Conservation (phyloP, 2,113 vertebrate genomes). For the Engystomops pustulosus region DNA sequence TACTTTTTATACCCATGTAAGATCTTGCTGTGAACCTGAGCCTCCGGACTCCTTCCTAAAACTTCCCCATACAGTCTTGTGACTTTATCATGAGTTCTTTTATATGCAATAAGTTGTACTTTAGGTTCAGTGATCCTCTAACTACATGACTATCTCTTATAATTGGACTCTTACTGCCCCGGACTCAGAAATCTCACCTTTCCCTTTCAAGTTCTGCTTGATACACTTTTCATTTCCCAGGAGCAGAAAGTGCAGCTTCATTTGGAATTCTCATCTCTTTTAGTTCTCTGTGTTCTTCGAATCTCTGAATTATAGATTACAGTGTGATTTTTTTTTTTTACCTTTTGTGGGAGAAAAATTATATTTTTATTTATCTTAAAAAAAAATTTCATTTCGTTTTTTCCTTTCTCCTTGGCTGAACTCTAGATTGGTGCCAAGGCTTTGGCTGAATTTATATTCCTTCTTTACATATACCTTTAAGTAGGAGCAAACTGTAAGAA, state of each 20-base stretch:
- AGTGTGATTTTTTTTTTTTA: conserved; percentile 39
- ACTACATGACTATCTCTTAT: conserved; percentile 1
- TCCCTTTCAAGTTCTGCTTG: conserved; percentile 36
- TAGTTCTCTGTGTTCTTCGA: conserved; percentile 49
- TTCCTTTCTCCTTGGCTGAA: neutral
- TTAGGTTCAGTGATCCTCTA: conserved; percentile 34
- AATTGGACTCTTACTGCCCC: conserved; percentile 47
- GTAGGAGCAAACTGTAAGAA: neutral
- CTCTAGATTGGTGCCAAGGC: no score
- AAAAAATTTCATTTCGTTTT: conserved; percentile 15
- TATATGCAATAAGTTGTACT: conserved; percentile 1
- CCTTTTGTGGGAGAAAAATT: neutral
- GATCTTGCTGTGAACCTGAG: neutral
- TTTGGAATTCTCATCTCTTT: conserved; percentile 54
- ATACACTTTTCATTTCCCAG: conserved; percentile 42
- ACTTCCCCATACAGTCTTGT: neutral
- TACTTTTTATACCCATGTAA: neutral
- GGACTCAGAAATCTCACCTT: conserved; percentile 29
- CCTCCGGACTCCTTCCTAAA: neutral
- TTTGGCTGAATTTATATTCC: neutral
- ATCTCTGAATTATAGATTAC: conserved; percentile 57
- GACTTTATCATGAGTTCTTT: neutral
- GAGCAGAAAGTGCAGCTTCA: conserved; percentile 37
- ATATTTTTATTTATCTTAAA: conserved; percentile 32
- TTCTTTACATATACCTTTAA: neutral